phyloP scores from a whole-genome alignment of 2,113 vertebrate genomes.

The Pogonocichla stellata region DNA sequence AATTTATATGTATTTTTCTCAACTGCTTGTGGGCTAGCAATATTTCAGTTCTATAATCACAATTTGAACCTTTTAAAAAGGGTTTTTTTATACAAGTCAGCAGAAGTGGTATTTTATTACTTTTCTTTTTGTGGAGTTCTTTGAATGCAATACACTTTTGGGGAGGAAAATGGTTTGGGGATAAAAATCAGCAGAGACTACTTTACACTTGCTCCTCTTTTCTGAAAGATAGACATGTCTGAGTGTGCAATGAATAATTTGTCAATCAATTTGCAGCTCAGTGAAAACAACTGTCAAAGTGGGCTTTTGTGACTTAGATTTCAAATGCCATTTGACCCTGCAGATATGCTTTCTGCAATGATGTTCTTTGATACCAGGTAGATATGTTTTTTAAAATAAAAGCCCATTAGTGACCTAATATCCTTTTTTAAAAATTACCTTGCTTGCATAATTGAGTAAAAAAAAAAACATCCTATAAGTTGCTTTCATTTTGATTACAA shows the following conservation, averaged over 20 bases:
- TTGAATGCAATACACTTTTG: not conserved
- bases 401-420: not conserved
- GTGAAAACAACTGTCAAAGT: not conserved
- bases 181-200: conserved; percentile 10
- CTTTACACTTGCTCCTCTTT: not conserved
- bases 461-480: not conserved
- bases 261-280: not conserved
- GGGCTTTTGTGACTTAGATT: not conserved
- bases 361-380: not conserved
- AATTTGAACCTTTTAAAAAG: conserved; percentile 7
- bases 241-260: not conserved
- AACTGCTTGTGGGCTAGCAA: not conserved
- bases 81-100: not conserved
- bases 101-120: conserved; percentile 3
- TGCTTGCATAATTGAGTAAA: not conserved
- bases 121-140: conserved; percentile 3
- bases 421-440: not conserved
- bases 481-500: not conserved
- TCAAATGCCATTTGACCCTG: not conserved
- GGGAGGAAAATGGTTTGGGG: not conserved
- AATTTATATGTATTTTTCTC: conserved; percentile 44
- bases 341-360: not conserved
- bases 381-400: not conserved
- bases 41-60: conserved; percentile 49
- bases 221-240: not conserved